phyloP scores from a whole-genome alignment of 2,113 vertebrate genomes.

The Apaloderma vittatum region DNA sequence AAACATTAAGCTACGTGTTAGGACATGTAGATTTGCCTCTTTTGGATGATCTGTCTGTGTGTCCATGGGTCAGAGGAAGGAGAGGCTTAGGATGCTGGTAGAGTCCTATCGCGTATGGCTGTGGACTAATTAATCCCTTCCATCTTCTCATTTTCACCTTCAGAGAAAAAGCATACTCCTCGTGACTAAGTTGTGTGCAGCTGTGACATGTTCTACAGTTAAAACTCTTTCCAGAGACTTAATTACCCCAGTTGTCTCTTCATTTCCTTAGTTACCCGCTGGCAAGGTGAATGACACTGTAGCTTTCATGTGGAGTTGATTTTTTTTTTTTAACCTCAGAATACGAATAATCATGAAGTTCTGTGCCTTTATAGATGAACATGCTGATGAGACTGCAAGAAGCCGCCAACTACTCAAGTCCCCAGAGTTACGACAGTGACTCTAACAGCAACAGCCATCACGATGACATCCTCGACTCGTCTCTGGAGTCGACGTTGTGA shows the following conservation, averaged over 20 bases:
- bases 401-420: constrained; percentile 94
- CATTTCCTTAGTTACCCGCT: neutral
- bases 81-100: neutral
- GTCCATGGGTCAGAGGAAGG: neutral
- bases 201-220: neutral
- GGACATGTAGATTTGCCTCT: neutral
- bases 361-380: constrained; percentile 87
- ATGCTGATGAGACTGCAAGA: constrained; percentile 98
- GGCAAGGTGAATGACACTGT: neutral
- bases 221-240: neutral
- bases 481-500: constrained; percentile 95
- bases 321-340: neutral
- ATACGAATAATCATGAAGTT: neutral
- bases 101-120: accelerated
- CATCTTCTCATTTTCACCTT: neutral
- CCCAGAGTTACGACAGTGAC: constrained; percentile 98
- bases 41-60: accelerated
- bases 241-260: accelerated
- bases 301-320: neutral
- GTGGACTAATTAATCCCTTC: neutral
- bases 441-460: constrained; percentile 97
- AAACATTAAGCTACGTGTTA: neutral
- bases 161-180: neutral
- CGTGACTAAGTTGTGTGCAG: neutral
- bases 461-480: constrained; percentile 93